A percentile compares a stretch with the other conserved stretches of the same genome.
Conservation (phyloP, 2,113 vertebrate genomes). For the Balaenoptera acutorostrata region DNA sequence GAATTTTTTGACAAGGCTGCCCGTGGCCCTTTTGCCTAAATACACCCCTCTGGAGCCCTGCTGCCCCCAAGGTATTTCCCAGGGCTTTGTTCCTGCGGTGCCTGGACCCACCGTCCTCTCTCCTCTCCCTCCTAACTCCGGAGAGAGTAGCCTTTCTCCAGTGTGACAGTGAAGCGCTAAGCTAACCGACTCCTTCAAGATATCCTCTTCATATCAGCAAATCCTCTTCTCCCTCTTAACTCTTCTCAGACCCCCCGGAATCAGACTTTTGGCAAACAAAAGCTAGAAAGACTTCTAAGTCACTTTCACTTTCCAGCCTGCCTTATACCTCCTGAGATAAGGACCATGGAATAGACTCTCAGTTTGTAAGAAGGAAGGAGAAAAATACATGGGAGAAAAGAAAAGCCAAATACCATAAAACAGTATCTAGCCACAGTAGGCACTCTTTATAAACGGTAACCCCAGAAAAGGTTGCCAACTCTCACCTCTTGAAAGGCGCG, state of each 20-base stretch:
- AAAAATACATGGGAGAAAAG: not conserved
- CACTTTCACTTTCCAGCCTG: not conserved
- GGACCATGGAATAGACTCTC: not conserved
- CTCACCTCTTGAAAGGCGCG: not conserved
- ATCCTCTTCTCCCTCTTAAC: not conserved
- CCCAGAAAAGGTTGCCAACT: not conserved
- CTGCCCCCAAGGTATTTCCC: not conserved
- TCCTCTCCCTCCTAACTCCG: not conserved
- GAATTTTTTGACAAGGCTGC: not conserved
- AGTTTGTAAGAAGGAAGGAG: not conserved
- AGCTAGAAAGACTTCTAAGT: not conserved
- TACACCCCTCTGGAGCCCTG: not conserved
- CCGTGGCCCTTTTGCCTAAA: not conserved
- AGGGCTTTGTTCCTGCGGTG: not conserved
- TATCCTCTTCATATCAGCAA: not conserved
- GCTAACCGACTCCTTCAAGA: not conserved
- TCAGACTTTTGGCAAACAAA: not conserved
- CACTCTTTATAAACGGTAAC: not conserved
- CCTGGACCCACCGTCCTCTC: not conserved
- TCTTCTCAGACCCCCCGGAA: not conserved
- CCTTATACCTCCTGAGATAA: not conserved
- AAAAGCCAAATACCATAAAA: not conserved
- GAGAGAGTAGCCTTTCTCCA: not conserved
- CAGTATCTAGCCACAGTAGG: not conserved
- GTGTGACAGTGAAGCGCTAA: not conserved